Percentiles rank a stretch among this genome's conserved stretches.
phyloP scores from a whole-genome alignment of 23 tunicate genomes.

The Phallusia fumigata region DNA sequence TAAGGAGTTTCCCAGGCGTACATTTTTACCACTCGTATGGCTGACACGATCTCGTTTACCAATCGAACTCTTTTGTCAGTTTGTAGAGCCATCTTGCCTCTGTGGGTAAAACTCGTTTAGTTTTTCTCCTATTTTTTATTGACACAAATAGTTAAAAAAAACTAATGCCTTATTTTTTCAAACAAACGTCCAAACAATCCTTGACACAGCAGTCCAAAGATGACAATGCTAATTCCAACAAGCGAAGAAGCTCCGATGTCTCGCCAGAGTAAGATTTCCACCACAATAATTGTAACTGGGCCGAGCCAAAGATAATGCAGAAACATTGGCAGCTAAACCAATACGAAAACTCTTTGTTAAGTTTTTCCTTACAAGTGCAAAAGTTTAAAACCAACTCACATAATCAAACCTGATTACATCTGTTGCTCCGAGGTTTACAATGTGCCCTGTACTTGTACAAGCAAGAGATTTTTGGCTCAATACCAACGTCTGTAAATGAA shows the following conservation, averaged over 20 bases:
- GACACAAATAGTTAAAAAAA: too few species aligned
- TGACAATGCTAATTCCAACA: conserved; percentile 40
- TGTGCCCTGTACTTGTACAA: conserved; percentile 63
- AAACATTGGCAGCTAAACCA: background rate
- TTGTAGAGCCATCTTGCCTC: conserved; percentile 15
- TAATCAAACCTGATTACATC: conserved; percentile 83
- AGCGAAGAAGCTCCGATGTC: conserved; percentile 37
- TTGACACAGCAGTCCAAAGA: conserved; percentile 28
- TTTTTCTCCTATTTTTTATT: background rate
- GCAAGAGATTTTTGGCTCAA: conserved; percentile 61
- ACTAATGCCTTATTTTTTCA: conserved; percentile 64
- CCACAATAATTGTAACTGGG: conserved; percentile 39
- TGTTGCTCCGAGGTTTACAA: conserved; percentile 81
- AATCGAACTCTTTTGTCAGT: conserved; percentile 58
- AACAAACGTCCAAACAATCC: conserved; percentile 47
- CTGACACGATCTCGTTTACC: conserved; percentile 67
- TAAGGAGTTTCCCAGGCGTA: conserved; percentile 81
- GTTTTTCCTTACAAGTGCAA: too few species aligned
- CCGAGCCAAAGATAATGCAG: conserved; percentile 50
- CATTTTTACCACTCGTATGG: conserved; percentile 78
- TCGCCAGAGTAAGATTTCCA: conserved; percentile 36
- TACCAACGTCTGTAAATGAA: conserved; percentile 49
- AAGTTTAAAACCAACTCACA: background rate
- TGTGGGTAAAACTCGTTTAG: background rate
- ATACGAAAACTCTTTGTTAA: background rate